phyloP scores from a whole-genome alignment of 2,797 vertebrate species.

The Muraenolepis orangiensis region DNA sequence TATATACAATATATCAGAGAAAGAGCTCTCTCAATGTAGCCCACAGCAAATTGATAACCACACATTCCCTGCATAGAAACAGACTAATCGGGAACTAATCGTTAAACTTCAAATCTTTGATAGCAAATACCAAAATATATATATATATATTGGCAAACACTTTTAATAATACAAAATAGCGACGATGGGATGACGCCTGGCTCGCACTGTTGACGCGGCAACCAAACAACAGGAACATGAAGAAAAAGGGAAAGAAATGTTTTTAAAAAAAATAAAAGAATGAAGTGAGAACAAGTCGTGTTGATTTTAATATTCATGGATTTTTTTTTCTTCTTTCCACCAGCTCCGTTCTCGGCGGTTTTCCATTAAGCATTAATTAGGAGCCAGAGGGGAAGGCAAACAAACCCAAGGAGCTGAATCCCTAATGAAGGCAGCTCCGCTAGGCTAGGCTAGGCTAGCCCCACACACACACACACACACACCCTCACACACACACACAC shows the following conservation, averaged over 20 bases:
- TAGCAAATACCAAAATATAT: conserved; percentile 69
- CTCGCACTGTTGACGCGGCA: conserved; percentile 55
- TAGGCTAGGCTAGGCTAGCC: neutral
- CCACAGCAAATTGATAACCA: too few species aligned
- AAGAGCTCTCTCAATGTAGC: neutral
- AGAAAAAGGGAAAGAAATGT: too few species aligned
- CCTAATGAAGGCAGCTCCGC: conserved; percentile 90
- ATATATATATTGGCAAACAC: too few species aligned
- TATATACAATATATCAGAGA: neutral
- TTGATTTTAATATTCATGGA: conserved; percentile 99
- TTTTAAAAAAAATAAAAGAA: too few species aligned
- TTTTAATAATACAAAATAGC: too few species aligned
- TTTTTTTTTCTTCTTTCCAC: too few species aligned
- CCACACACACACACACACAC: too few species aligned
- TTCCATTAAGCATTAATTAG: conserved; percentile 99
- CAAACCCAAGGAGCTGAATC: conserved; percentile 99
- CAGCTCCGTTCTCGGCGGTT: conserved; percentile 98
- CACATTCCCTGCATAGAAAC: neutral
- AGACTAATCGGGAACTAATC: conserved; percentile 64
- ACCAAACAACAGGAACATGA: conserved; percentile 28
- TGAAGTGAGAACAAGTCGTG: conserved; percentile 78
- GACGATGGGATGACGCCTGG: conserved; percentile 82
- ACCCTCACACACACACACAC: too few species aligned
- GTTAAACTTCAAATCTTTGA: conserved; percentile 78
- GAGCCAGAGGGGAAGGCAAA: conserved; percentile 99